These are phyloP conservation scores for Cervus canadensis DNA, from an alignment of 2,113 vertebrate genomes.

Conservation along the genomic window DNA sequence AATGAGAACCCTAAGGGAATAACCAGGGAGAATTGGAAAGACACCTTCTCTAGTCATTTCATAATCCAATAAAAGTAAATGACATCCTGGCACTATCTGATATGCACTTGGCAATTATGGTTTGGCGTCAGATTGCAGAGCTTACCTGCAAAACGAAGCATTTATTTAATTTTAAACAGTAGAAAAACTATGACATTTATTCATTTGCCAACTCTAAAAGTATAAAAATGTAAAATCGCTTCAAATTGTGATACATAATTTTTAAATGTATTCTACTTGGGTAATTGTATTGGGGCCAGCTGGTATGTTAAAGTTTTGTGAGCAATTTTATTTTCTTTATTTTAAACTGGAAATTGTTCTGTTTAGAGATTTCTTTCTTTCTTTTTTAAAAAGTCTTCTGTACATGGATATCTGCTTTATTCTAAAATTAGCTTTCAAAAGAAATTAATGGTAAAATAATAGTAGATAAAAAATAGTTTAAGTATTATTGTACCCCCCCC, in stretches of 20 bases:
- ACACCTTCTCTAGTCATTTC: conserved; percentile 21
- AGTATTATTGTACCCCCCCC: neutral
- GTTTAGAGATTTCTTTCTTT: neutral
- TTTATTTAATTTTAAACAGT: conserved; percentile 59
- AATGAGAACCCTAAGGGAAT: neutral
- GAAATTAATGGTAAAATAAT: neutral
- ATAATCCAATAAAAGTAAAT: conserved; percentile 57
- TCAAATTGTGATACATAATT: conserved; percentile 9
- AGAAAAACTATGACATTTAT: conserved; percentile 55
- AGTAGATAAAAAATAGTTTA: neutral
- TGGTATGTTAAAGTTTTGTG: conserved; percentile 50
- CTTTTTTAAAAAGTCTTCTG: neutral
- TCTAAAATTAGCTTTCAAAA: conserved; percentile 25
- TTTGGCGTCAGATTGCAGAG: conserved; percentile 41
- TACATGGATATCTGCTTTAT: neutral
- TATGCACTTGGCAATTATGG: conserved; percentile 34
- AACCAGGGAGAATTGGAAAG: conserved; percentile 15
- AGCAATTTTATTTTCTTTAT: conserved; percentile 5
- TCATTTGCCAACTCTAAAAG: conserved; percentile 65
- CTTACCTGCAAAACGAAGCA: conserved; percentile 53
- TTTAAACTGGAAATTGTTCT: neutral
- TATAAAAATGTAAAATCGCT: conserved; percentile 38
- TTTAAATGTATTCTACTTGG: conserved; percentile 39
- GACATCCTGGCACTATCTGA: neutral
- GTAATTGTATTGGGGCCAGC: conserved; percentile 49